Evolutionary conservation across 2,113 vertebrate genomes (phyloP).

Genomic region (Gopherus evgoodei): DNA sequence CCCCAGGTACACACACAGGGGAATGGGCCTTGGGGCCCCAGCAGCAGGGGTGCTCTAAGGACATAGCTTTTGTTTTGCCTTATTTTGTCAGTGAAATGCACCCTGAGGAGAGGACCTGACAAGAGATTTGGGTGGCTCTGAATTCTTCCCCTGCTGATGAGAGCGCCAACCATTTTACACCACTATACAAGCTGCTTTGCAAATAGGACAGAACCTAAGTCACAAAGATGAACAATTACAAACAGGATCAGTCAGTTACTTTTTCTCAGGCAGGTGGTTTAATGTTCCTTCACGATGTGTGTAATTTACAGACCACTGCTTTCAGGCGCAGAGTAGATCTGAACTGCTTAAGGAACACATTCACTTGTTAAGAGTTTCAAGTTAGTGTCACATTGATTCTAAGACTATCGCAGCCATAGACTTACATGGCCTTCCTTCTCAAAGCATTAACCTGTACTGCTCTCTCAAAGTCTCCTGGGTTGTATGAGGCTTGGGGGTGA

Average conservation of each 20-base stretch:
- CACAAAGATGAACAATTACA: neutral
- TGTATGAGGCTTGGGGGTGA: neutral
- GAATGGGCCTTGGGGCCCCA: too few relatives aligned
- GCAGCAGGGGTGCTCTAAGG: too few relatives aligned
- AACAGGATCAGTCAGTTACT: neutral
- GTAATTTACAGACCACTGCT: neutral
- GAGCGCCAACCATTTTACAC: neutral
- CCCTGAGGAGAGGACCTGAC: neutral
- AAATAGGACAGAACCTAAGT: neutral
- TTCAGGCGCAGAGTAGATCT: neutral
- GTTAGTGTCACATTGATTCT: neutral
- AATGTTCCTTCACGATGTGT: neutral
- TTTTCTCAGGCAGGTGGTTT: neutral
- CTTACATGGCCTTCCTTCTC: neutral
- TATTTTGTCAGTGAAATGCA: too few relatives aligned
- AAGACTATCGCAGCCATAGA: neutral
- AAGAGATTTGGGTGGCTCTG: neutral
- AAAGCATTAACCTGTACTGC: neutral
- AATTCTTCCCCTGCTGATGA: neutral
- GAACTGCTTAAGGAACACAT: neutral
- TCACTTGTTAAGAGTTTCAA: neutral
- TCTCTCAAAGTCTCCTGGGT: accelerated
- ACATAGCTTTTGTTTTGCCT: too few relatives aligned
- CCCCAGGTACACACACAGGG: too few relatives aligned
- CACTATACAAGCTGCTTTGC: neutral